Percentiles rank a stretch among this genome's conserved stretches.
phyloP scores from a whole-genome alignment of 1,140 invertebrate species.

The Nasonia longicornis region DNA sequence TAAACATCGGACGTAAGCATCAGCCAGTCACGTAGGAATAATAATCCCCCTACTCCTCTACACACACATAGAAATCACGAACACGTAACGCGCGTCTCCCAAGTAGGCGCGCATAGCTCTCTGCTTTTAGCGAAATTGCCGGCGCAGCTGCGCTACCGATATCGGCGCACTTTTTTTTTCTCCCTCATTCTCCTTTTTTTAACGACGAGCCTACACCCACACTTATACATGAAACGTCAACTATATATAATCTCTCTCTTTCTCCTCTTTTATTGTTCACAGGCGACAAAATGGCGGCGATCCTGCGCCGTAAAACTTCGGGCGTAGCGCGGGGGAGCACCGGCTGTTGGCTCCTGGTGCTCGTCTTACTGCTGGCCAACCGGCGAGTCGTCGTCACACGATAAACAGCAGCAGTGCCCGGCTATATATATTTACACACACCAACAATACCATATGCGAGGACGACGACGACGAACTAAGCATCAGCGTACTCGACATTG shows the following conservation, averaged over 20 bases:
- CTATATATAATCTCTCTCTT: neutral
- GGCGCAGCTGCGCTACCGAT: neutral
- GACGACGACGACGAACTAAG: neutral
- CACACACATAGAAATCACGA: no score
- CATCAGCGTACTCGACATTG: neutral
- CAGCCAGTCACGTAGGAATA: slow-evolving; percentile 4
- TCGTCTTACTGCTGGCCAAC: neutral
- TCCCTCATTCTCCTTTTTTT: neutral
- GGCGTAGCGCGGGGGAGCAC: slow-evolving; percentile 54
- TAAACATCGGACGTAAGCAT: no score
- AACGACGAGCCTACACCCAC: neutral
- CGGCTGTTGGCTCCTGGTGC: neutral
- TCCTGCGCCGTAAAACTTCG: slow-evolving; percentile 68
- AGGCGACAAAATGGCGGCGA: slow-evolving; percentile 71
- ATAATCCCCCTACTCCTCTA: neutral
- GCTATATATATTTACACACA: neutral
- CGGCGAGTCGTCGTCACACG: neutral
- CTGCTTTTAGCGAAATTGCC: neutral
- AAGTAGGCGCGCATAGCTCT: neutral
- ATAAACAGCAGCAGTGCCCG: neutral
- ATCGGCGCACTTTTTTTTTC: neutral
- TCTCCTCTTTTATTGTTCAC: slow-evolving; percentile 53
- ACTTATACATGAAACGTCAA: neutral
- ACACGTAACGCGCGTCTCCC: neutral
- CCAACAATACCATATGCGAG: neutral